These are phyloP conservation scores for Molorchus minor DNA, from an alignment of 2,888 invertebrate species.

Conservation along the genomic window DNA sequence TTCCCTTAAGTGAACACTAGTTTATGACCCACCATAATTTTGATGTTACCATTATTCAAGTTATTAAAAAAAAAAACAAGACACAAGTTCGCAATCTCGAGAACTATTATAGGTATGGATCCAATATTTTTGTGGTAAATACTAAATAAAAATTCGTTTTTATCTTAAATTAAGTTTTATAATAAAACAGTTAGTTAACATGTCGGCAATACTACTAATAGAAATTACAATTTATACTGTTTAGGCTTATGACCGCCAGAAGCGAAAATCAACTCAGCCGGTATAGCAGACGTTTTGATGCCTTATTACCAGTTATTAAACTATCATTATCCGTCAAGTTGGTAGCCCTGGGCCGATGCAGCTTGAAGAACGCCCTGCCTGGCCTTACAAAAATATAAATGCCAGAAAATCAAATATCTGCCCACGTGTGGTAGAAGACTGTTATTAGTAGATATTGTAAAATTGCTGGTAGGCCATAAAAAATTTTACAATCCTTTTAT, in stretches of 20 bases:
- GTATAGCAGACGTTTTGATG: conserved; percentile 6
- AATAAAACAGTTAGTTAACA: too few relatives aligned
- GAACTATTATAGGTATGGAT: too few relatives aligned
- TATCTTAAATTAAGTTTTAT: too few relatives aligned
- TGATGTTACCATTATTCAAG: too few relatives aligned
- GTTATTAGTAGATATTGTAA: neutral
- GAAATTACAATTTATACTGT: conserved; percentile 6
- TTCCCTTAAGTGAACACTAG: too few relatives aligned
- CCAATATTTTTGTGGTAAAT: too few relatives aligned
- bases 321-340: conserved; percentile 17
- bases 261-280: conserved; percentile 15
- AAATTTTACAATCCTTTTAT: too few relatives aligned
- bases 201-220: too few relatives aligned
- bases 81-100: too few relatives aligned
- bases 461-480: neutral
- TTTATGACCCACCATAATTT: too few relatives aligned
- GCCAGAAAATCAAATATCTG: conserved; percentile 14
- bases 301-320: conserved; percentile 18
- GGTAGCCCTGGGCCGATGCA: conserved; percentile 6
- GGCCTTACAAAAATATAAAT: neutral
- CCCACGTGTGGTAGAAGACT: neutral
- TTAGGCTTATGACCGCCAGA: neutral
- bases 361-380: conserved; percentile 15
- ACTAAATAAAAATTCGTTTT: too few relatives aligned
- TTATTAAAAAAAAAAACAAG: too few relatives aligned